A percentile compares a stretch with the other conserved stretches of the same genome.
Conservation (phyloP, 2,113 vertebrate genomes). For the Philantomba maxwellii region DNA sequence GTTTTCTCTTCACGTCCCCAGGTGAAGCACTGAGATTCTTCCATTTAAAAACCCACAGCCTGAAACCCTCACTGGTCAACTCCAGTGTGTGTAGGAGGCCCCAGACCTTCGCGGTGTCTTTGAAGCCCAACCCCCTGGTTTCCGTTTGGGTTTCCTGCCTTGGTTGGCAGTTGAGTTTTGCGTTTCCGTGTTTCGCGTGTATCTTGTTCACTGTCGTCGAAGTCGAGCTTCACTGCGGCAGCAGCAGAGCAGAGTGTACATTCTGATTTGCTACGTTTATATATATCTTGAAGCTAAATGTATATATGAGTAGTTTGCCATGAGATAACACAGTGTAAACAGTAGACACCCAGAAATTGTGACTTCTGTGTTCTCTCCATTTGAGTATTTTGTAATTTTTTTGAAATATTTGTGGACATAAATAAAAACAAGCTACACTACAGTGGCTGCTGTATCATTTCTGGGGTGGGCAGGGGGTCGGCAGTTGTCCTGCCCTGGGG, state of each 20-base stretch:
- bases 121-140: slow-evolving; percentile 62
- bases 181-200: slow-evolving; percentile 89
- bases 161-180: slow-evolving; percentile 62
- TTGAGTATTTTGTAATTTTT: slow-evolving; percentile 99
- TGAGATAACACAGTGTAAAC: slow-evolving; percentile 99
- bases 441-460: slow-evolving; percentile 74
- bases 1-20: slow-evolving; percentile 17
- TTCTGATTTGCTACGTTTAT: slow-evolving; percentile 97
- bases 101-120: slow-evolving; percentile 60
- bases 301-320: slow-evolving; percentile 99
- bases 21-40: slow-evolving; percentile 61
- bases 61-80: slow-evolving; percentile 20
- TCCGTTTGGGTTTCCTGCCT: slow-evolving; percentile 54
- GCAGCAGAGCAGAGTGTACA: slow-evolving; percentile 88
- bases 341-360: slow-evolving; percentile 99
- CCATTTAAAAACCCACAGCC: not conserved
- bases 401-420: slow-evolving; percentile 99
- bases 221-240: slow-evolving; percentile 92
- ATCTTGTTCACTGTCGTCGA: slow-evolving; percentile 96
- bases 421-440: slow-evolving; percentile 99
- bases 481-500: not conserved
- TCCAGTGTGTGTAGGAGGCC: slow-evolving; percentile 54
- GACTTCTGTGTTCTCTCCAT: slow-evolving; percentile 99
- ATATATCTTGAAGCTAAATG: slow-evolving; percentile 99
- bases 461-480: not conserved